Conservation (phyloP, 2,888 invertebrate genomes). For the Camptogramma bilineatum region DNA sequence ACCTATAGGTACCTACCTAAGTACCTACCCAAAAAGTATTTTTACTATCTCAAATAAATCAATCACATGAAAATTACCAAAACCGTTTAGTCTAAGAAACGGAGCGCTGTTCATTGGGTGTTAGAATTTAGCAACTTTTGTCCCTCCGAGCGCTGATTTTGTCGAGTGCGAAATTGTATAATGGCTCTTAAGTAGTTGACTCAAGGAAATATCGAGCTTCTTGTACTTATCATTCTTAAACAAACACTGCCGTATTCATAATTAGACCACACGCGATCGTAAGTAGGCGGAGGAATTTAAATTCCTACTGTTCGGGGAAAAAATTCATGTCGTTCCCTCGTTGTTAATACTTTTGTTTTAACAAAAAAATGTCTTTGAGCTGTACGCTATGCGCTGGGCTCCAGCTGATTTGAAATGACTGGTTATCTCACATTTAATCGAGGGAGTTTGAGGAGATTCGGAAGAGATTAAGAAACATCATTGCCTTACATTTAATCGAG, state of each 20-base stretch:
- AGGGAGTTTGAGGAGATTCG: neutral
- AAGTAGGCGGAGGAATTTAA: conserved; percentile 78
- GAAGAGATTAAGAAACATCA: too few relatives aligned
- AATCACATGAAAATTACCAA: too few relatives aligned
- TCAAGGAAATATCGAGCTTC: neutral
- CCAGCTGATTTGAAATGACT: conserved; percentile 37
- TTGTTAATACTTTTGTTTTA: conserved; percentile 76
- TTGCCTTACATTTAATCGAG: neutral
- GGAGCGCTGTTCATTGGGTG: too few relatives aligned
- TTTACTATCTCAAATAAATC: too few relatives aligned
- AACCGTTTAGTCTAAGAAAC: too few relatives aligned
- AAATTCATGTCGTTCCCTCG: conserved; percentile 71
- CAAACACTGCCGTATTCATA: conserved; percentile 70
- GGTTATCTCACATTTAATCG: neutral
- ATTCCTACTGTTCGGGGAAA: conserved; percentile 77
- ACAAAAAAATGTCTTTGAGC: conserved; percentile 76
- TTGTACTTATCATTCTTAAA: conserved; percentile 25
- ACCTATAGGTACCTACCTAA: too few relatives aligned
- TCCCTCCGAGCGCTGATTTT: too few relatives aligned
- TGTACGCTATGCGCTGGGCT: conserved; percentile 70
- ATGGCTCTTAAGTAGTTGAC: too few relatives aligned
- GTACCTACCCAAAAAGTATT: too few relatives aligned
- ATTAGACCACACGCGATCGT: conserved; percentile 84
- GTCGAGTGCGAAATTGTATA: too few relatives aligned
- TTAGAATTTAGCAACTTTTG: too few relatives aligned